phyloP scores from a whole-genome alignment of 2,113 vertebrate genomes.

The Sitta europaea region DNA sequence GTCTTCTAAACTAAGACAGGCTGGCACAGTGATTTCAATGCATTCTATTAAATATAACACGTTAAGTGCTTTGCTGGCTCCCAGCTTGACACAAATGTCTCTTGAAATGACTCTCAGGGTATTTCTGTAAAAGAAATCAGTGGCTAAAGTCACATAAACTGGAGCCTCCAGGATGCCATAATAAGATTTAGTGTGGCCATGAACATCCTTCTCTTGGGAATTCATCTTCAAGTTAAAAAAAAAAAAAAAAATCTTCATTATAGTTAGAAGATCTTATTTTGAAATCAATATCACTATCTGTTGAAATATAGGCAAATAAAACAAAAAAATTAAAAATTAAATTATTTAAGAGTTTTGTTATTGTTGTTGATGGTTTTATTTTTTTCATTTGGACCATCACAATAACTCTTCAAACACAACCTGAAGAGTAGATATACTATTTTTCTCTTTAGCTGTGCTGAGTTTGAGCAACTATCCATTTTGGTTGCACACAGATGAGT shows the following conservation, averaged over 20 bases:
- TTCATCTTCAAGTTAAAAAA: background rate
- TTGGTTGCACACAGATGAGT: background rate
- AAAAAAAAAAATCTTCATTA: background rate
- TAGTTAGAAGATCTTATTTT: background rate
- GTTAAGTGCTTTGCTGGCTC: constrained; percentile 47
- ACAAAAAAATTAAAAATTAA: background rate
- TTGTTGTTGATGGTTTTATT: background rate
- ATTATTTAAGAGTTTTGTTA: background rate
- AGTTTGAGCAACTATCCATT: background rate
- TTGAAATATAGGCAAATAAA: background rate
- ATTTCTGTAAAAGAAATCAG: background rate
- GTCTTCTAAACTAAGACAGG: no score
- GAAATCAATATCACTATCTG: background rate
- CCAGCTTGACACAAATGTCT: background rate
- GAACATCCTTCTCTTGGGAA: background rate
- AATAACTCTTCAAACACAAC: background rate
- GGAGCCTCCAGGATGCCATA: background rate
- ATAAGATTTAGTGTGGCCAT: background rate
- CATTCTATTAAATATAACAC: background rate
- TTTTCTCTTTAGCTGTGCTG: background rate
- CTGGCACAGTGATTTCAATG: background rate
- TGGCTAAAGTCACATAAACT: background rate
- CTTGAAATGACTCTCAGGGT: background rate
- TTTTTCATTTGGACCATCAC: background rate
- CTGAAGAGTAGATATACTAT: background rate